These are phyloP conservation scores for Aleiodes leptofemur DNA, from an alignment of 2,888 invertebrate species.

Conservation along the genomic window DNA sequence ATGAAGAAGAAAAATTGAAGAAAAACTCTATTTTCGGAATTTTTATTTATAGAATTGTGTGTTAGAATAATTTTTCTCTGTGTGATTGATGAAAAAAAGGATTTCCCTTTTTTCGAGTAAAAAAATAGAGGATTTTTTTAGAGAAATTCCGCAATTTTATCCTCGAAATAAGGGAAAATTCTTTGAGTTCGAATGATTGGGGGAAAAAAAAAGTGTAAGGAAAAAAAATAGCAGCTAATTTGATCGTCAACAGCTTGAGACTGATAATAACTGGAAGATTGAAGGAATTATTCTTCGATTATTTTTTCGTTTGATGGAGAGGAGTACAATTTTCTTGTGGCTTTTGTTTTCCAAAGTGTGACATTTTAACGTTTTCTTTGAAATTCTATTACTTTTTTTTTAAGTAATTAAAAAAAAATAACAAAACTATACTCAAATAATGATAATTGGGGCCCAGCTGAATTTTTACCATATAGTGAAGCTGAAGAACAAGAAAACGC, in stretches of 20 bases:
- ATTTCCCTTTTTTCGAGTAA: conserved; percentile 16
- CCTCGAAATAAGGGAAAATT: background rate
- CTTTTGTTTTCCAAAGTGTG: conserved; percentile 48
- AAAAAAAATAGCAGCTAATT: conserved; percentile 38
- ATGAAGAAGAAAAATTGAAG: conserved; percentile 30
- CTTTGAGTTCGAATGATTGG: conserved; percentile 37
- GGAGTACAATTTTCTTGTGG: background rate
- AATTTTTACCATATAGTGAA: conserved; percentile 55
- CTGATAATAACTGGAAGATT: conserved; percentile 34
- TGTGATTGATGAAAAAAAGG: conserved; percentile 34
- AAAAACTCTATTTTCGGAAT: conserved; percentile 64
- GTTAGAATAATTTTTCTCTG: no score
- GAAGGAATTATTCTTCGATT: background rate
- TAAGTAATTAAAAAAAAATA: conserved; percentile 18
- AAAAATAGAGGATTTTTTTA: conserved; percentile 25
- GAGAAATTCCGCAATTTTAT: background rate
- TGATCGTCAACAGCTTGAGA: conserved; percentile 31
- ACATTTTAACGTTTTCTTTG: conserved; percentile 56
- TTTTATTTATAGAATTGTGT: conserved; percentile 55
- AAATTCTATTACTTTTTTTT: background rate
- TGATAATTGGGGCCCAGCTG: conserved; percentile 51
- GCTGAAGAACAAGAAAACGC: conserved; percentile 21
- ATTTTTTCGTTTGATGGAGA: no score
- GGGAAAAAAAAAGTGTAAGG: conserved; percentile 1
- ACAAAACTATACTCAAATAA: conserved; percentile 45